A percentile compares a stretch with the other conserved stretches of the same genome.
phyloP scores from a whole-genome alignment of 2,113 vertebrate genomes.

The Falcunculus frontatus region DNA sequence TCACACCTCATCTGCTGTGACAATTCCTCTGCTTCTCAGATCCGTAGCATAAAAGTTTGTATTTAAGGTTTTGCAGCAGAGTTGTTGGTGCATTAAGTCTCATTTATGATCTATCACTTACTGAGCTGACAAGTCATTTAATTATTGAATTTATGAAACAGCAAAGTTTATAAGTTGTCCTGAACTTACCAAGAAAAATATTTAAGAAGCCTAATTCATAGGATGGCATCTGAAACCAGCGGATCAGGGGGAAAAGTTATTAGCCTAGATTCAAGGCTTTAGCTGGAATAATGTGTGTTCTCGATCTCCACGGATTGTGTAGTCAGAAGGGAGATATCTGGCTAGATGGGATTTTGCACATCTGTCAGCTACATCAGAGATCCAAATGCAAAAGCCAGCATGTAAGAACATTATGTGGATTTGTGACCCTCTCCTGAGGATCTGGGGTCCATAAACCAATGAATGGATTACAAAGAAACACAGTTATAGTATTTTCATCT shows the following conservation, averaged over 20 bases:
- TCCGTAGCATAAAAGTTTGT: neutral
- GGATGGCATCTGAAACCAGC: neutral
- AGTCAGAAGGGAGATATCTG: slow-evolving; percentile 38
- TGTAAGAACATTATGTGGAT: slow-evolving; percentile 50
- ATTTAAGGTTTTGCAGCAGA: neutral
- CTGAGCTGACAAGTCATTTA: neutral
- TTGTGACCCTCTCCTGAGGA: slow-evolving; percentile 48
- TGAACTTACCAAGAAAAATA: neutral
- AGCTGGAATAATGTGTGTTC: neutral
- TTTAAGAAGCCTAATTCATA: neutral
- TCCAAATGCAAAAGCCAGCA: slow-evolving; percentile 50
- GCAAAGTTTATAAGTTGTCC: neutral
- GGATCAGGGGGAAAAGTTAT: neutral
- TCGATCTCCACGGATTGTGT: neutral
- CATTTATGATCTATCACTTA: neutral
- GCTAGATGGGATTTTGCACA: slow-evolving; percentile 56
- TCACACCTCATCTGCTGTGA: neutral
- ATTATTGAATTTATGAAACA: neutral
- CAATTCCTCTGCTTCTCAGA: neutral
- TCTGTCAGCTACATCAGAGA: slow-evolving; percentile 60
- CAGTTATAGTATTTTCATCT: slow-evolving; percentile 43
- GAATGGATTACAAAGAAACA: slow-evolving; percentile 40
- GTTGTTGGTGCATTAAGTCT: neutral
- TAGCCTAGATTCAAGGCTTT: neutral
- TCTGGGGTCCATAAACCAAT: slow-evolving; percentile 33